Conservation (phyloP, 2,797 vertebrate genomes). For the Vespertilio murinus region DNA sequence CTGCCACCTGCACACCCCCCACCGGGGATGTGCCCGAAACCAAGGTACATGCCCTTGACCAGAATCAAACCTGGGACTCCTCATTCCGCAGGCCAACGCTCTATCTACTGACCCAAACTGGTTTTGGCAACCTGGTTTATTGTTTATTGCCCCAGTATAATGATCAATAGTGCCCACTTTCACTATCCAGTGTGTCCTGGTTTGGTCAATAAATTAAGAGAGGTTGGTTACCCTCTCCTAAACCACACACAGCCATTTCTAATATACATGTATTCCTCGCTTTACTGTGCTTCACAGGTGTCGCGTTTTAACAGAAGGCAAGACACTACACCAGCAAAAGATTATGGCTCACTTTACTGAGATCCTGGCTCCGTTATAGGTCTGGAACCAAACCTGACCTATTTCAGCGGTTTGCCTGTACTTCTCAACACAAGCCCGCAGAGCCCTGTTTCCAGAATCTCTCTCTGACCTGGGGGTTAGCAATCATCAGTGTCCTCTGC, state of each 20-base stretch:
- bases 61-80: too few relatives aligned
- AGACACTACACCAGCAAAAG: background rate
- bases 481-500: background rate
- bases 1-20: too few relatives aligned
- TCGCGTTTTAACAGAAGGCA: background rate
- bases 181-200: background rate
- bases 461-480: background rate
- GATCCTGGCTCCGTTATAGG: background rate
- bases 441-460: background rate
- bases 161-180: background rate
- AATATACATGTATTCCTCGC: background rate
- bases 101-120: too few relatives aligned
- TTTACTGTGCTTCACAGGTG: background rate
- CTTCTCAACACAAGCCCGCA: background rate
- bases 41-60: too few relatives aligned
- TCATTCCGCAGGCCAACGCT: too few relatives aligned
- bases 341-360: background rate
- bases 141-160: background rate
- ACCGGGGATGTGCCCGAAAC: too few relatives aligned
- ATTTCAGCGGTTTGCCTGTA: too few relatives aligned
- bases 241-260: background rate
- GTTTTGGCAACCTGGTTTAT: too few relatives aligned
- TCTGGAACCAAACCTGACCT: background rate
- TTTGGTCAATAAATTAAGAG: background rate
- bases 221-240: background rate